A percentile compares a stretch with the other conserved stretches of the same genome.
These are phyloP conservation scores for Scaptodrosophila latifasciaeformis DNA, from an alignment of 2,888 invertebrate species.

Conservation along the genomic window DNA sequence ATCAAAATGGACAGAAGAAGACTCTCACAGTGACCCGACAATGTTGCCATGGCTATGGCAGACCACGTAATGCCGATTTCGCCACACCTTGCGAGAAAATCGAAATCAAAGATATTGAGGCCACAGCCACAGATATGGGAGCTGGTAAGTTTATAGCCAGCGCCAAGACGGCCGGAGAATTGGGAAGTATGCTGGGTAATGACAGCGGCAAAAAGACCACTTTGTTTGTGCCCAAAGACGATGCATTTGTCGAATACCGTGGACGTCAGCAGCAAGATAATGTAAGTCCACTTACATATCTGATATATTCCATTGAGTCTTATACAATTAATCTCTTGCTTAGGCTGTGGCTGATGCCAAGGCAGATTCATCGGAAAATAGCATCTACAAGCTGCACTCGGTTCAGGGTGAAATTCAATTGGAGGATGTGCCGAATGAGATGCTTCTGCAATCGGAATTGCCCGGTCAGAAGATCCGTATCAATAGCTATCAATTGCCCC, in stretches of 20 bases:
- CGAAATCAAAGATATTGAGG: slow-evolving; percentile 77
- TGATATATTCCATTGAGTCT: background rate
- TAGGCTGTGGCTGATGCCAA: slow-evolving; percentile 77
- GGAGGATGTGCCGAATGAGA: slow-evolving; percentile 78
- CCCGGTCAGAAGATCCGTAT: slow-evolving; percentile 73
- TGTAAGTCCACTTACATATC: slow-evolving; percentile 70
- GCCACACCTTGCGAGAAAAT: slow-evolving; percentile 77
- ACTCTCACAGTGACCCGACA: slow-evolving; percentile 80
- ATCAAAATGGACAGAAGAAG: slow-evolving; percentile 78
- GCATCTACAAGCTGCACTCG: slow-evolving; percentile 78
- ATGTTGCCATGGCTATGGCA: slow-evolving; percentile 82
- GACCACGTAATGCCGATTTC: slow-evolving; percentile 72
- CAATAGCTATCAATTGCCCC: slow-evolving; percentile 70
- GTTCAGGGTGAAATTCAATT: slow-evolving; percentile 78
- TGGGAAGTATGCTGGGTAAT: slow-evolving; percentile 76
- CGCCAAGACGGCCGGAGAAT: slow-evolving; percentile 75
- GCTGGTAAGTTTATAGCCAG: slow-evolving; percentile 78
- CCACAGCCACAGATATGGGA: slow-evolving; percentile 78
- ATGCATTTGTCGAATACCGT: slow-evolving; percentile 78
- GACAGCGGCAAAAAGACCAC: slow-evolving; percentile 77
- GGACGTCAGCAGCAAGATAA: slow-evolving; percentile 76
- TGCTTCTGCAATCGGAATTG: slow-evolving; percentile 73
- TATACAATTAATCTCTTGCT: background rate
- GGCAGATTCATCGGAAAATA: slow-evolving; percentile 72
- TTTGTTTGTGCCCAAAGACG: slow-evolving; percentile 80